A percentile compares a stretch with the other conserved stretches of the same genome.
Evolutionary conservation across 2,113 vertebrate genomes (phyloP).

Genomic region (Oreocharis arfaki): DNA sequence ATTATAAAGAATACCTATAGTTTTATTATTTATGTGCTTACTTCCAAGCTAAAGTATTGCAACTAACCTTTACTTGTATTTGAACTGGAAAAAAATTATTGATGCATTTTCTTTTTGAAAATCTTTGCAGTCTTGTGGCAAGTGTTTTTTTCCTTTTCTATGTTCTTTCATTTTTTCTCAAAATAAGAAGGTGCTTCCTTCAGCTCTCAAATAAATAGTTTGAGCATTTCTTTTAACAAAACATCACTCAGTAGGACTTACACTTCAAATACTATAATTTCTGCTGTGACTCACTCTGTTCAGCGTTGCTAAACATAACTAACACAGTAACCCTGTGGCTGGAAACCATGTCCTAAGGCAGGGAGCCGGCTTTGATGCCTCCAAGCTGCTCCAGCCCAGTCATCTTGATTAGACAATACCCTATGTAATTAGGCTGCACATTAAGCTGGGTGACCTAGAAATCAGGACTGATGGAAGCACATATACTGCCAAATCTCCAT

Average conservation of each 20-base stretch:
- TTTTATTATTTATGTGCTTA: constrained; percentile 6
- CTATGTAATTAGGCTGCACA: background rate
- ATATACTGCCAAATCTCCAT: background rate
- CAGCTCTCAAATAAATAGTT: background rate
- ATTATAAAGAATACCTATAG: background rate
- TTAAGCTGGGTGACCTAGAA: background rate
- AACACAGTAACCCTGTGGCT: background rate
- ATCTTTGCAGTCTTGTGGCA: background rate
- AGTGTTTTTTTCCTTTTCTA: background rate
- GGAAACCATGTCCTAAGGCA: background rate
- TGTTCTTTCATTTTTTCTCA: background rate
- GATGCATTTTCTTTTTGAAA: background rate
- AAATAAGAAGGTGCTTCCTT: background rate
- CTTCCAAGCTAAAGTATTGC: background rate
- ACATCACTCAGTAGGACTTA: background rate
- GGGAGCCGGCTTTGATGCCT: background rate
- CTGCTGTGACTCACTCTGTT: background rate
- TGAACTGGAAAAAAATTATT: background rate
- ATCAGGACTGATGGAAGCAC: background rate
- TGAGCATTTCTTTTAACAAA: background rate
- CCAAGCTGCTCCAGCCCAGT: background rate
- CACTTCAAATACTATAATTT: background rate
- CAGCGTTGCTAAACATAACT: background rate
- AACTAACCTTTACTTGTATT: background rate
- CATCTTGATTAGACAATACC: background rate